Evolutionary conservation across 2,888 invertebrate genomes (phyloP), one percentile per base, ranked within the genome.

Genomic region (Chalcosyrphus nemorum): DNA sequence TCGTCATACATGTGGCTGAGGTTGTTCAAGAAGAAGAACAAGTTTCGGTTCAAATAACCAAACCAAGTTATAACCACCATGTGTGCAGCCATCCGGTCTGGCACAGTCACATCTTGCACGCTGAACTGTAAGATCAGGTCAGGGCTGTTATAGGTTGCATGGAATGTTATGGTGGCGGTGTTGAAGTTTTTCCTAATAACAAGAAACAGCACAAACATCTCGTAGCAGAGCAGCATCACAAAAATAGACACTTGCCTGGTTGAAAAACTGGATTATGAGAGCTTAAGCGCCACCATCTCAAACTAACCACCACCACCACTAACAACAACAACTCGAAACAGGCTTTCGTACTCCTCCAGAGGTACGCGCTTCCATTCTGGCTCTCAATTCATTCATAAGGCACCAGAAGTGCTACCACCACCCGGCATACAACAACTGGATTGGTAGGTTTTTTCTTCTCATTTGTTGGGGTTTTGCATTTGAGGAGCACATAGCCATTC

Each of bases 211-310:
- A 77, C 81, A 61, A n/a, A 54, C 66, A 68, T 63, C 68, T 71
- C 13, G 24, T 24, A 24, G 57, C 52, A 21, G 61, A 38, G 77
- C 82, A 82, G 82, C 80, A 77, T 84, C 84, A 84, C 84, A 80
- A 75, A 84, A 84, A 84, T 84, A 84, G 84, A 80, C 84, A 84
- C 84, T 84, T 84, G 84, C 68, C 80, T 68, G 2, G 29, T 74
- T 84, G 80, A 84, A 75, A 84, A 84, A 84, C 84, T 84, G 84
- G 85, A 85, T 81, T 85, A 76, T 85, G 81, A 75, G 75, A 75
- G 75, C 81, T 85, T 81, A 74, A 75, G 75, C 85, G 78, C 85
- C 85, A 80, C 84, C 74, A 65, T 17, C 61, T 27, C 43, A 57
- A n/a, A n/a, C n/a, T n/a, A n/a, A n/a, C n/a, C n/a, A 45, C 15